Evolutionary conservation across 2,888 invertebrate species (phyloP).

Genomic region (Caenorhabditis auriculariae): DNA sequence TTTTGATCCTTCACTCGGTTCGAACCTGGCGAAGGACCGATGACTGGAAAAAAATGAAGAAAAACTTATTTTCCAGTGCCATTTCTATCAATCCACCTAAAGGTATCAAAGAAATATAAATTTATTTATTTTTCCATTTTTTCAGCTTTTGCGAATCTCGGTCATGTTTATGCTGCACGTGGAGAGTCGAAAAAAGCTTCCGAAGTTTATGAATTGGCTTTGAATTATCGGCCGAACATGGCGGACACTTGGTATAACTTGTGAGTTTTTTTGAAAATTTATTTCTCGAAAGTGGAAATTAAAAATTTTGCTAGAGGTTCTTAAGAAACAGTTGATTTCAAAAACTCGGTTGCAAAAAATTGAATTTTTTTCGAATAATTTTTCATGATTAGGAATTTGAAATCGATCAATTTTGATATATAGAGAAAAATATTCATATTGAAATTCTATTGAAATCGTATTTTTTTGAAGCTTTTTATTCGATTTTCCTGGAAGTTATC

Average conservation of each 20-base stretch:
- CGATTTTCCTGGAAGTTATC: no score
- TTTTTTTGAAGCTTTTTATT: no score
- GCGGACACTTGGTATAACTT: constrained; percentile 98
- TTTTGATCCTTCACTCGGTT: constrained; percentile 14
- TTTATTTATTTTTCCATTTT: background rate
- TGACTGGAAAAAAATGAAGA: constrained; percentile 45
- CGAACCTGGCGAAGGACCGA: constrained; percentile 27
- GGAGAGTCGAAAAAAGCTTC: constrained; percentile 86
- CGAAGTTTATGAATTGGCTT: constrained; percentile 84
- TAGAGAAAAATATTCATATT: no score
- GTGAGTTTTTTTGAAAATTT: constrained; percentile 79
- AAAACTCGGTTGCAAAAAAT: no score
- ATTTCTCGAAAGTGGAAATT: no score
- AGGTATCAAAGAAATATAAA: constrained; percentile 71
- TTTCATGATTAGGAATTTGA: no score
- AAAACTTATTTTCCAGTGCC: constrained; percentile 81
- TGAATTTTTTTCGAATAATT: no score
- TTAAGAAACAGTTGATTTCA: no score
- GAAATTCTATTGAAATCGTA: no score
- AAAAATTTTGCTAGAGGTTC: no score
- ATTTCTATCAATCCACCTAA: constrained; percentile 93
- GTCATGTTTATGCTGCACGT: constrained; percentile 87
- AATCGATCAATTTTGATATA: no score
- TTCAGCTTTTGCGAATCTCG: constrained; percentile 80
- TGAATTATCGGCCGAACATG: constrained; percentile 90